Conservation (phyloP, 1,140 invertebrate genomes). For the Ceratina australensis region DNA sequence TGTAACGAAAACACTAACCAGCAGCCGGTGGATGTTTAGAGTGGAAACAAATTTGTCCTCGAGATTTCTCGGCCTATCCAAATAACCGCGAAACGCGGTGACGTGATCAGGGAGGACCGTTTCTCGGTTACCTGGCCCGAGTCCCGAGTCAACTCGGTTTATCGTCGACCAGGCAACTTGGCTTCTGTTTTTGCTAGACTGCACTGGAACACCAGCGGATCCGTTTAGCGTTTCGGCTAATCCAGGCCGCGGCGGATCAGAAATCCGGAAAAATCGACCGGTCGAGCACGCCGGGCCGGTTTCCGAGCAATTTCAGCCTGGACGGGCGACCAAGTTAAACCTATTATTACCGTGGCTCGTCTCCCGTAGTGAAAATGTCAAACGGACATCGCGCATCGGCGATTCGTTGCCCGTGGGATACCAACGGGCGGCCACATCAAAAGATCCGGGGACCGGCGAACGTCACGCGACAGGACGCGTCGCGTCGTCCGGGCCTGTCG, state of each 20-base stretch:
- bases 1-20: neutral
- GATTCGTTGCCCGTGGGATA: slow-evolving; percentile 34
- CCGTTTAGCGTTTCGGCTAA: slow-evolving; percentile 56
- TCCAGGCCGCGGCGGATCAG: slow-evolving; percentile 42
- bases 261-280: slow-evolving; percentile 59
- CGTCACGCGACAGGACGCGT: slow-evolving; percentile 61
- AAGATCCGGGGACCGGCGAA: slow-evolving; percentile 47
- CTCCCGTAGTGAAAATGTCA: slow-evolving; percentile 73
- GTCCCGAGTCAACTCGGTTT: slow-evolving; percentile 53
- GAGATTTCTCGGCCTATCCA: slow-evolving; percentile 26
- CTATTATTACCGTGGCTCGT: slow-evolving; percentile 68
- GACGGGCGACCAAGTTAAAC: slow-evolving; percentile 62
- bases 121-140: slow-evolving; percentile 33
- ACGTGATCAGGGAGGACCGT: neutral
- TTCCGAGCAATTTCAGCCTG: slow-evolving; percentile 67
- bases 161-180: slow-evolving; percentile 36
- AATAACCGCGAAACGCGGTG: slow-evolving; percentile 4
- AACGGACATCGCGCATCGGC: slow-evolving; percentile 63
- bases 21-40: slow-evolving; percentile 9
- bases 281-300: slow-evolving; percentile 3
- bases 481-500: slow-evolving; percentile 29
- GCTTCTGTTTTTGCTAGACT: slow-evolving; percentile 58
- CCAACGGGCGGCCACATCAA: slow-evolving; percentile 57
- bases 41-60: slow-evolving; percentile 46
- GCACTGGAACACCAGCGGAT: slow-evolving; percentile 51